phyloP scores from a whole-genome alignment of 37 sponge, comb jelly and placozoan species.

The Corticium candelabrum region DNA sequence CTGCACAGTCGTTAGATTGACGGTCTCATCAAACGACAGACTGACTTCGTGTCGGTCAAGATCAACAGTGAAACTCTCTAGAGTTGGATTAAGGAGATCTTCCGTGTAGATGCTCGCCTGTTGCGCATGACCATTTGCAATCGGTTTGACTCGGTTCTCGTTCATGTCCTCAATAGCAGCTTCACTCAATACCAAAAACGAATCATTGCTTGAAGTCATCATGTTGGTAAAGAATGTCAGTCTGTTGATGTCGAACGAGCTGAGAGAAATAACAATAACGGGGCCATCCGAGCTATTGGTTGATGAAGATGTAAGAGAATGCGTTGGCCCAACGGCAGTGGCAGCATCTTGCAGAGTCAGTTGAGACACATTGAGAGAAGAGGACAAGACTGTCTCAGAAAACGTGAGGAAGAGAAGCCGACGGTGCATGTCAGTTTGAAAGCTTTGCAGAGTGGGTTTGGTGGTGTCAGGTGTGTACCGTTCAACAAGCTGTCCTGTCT shows the following conservation, averaged over 20 bases:
- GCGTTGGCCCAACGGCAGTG: conserved; percentile 11
- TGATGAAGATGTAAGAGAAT: conserved; percentile 24
- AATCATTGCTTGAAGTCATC: conserved; percentile 52
- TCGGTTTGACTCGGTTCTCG: conserved; percentile 44
- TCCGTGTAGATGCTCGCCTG: conserved; percentile 26
- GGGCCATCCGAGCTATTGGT: conserved; percentile 20
- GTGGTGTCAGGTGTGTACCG: conserved; percentile 57
- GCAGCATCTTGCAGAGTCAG: conserved; percentile 60
- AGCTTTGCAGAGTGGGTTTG: conserved; percentile 37
- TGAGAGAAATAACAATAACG: conserved; percentile 24
- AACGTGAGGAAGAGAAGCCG: conserved; percentile 53
- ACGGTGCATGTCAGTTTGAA: conserved; percentile 65
- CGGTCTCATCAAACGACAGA: conserved; percentile 71
- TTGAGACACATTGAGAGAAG: conserved; percentile 37
- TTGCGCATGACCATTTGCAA: conserved; percentile 31
- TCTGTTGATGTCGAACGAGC: conserved; percentile 46
- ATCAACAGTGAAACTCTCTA: conserved; percentile 74
- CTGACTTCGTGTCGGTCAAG: conserved; percentile 51
- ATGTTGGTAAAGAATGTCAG: conserved; percentile 56
- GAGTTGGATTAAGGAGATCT: conserved; percentile 49
- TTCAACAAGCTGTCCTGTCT: conserved; percentile 17
- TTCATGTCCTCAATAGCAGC: conserved; percentile 65
- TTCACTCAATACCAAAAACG: conserved; percentile 46
- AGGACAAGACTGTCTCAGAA: conserved; percentile 76
- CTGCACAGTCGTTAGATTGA: conserved; percentile 48